Evolutionary conservation across 2,888 invertebrate genomes (phyloP).

Genomic region (Sycophila texana): DNA sequence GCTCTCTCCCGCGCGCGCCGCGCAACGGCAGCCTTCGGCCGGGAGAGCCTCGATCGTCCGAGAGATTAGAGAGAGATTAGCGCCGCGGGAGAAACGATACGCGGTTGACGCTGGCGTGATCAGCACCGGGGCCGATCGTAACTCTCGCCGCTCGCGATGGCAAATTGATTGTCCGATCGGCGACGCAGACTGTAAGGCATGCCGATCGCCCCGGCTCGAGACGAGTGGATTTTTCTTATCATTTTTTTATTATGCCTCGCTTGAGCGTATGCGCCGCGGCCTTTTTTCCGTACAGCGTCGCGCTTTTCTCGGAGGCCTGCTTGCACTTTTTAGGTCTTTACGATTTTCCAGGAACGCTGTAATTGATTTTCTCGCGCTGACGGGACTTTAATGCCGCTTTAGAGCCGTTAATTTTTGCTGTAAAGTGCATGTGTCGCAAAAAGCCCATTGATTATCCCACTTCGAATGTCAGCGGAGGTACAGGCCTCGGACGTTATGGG

Average conservation of each 20-base stretch:
- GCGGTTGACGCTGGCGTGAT: slow-evolving; percentile 27
- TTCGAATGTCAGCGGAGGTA: slow-evolving; percentile 52
- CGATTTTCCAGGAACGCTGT: slow-evolving; percentile 42
- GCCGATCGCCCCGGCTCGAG: not conserved
- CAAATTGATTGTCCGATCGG: slow-evolving; percentile 45
- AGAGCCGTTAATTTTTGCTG: slow-evolving; percentile 34
- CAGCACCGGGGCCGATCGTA: slow-evolving; percentile 25
- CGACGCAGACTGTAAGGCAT: too few species aligned
- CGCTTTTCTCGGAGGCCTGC: slow-evolving; percentile 27
- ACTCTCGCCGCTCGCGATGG: slow-evolving; percentile 39
- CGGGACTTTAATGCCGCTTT: slow-evolving; percentile 41
- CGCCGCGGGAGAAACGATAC: slow-evolving; percentile 34
- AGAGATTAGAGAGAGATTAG: slow-evolving; percentile 45
- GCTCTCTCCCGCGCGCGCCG: not conserved
- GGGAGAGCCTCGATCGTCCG: slow-evolving; percentile 32
- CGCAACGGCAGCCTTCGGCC: slow-evolving; percentile 21
- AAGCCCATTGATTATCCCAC: slow-evolving; percentile 56
- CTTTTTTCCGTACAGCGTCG: not conserved
- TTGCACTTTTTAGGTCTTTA: slow-evolving; percentile 28
- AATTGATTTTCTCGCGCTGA: slow-evolving; percentile 45
- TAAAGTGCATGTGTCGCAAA: slow-evolving; percentile 53
- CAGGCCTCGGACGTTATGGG: not conserved
- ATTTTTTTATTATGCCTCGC: not conserved
- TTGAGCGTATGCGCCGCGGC: not conserved
- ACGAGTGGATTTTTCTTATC: not conserved